Base-by-base conservation (phyloP, 2,888 invertebrate species). In the Cheilosia scutellata region DNA sequence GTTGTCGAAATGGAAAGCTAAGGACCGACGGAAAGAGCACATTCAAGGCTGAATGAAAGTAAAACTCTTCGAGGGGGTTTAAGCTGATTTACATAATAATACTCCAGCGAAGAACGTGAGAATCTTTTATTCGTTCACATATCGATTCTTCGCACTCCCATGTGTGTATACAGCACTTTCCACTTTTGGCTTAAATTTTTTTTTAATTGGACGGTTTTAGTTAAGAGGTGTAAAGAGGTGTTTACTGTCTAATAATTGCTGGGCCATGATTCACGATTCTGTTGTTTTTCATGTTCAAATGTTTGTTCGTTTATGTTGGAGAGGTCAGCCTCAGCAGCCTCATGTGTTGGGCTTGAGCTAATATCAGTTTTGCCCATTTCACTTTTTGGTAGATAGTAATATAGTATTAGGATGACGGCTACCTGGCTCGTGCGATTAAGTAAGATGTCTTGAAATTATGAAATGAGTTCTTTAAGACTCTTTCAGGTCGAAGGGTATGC, bases 21-120 rank as follows among this genome's bases (percentile, higher is more conserved):
- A 74, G 74, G 75, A 75, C 70, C 5, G 37, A 63, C 11, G 37
- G 40, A 16, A 31, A 47, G 11, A 49, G n/a, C 40, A 33, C 3
- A 27, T 83, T 80, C 83, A 84, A 84, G 83, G 83, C 83, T 84
- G 80, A 79, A 79, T 70, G 83, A 84, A 79, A 84, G 83, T 70
- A 70, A 74, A 76, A 25, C 27, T 9, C 37, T 16, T 47, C 40
- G 62, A 27, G 13, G 29, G 2, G 49, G 31, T 55, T 55, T 57
- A 31, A 6, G 31, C 65, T 70, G 51, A 65, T 82, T 76, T 82
- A 71, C 76, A 71, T 76, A 76, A 76, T 44, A 62, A 65, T 9
- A 65, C 7, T 29, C 16, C 25, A 4, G 37, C 58, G 53, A 20
- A 42, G n/a, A 66, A 62, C 47, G 55, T 55, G 53, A 66, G 55